Percentiles rank a stretch among this genome's conserved stretches.
Evolutionary conservation across 23 tunicate genomes (phyloP).

Genomic region (Corella eumyota): DNA sequence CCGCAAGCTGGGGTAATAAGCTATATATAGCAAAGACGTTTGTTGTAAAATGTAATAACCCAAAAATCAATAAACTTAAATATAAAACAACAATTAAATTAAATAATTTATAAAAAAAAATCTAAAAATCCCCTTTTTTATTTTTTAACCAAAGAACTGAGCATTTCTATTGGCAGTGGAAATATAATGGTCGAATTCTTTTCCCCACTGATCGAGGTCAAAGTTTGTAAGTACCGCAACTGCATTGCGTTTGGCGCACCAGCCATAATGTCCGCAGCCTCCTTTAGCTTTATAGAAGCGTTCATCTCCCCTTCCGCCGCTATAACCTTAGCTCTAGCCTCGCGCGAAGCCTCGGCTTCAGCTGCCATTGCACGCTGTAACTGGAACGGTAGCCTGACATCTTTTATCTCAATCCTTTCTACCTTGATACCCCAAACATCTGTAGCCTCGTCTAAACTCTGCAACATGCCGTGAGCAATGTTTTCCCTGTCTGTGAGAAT

Average conservation of each 20-base stretch:
- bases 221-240: conserved; percentile 76
- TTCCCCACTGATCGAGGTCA: conserved; percentile 82
- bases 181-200: conserved; percentile 91
- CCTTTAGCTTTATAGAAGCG: conserved; percentile 79
- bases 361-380: conserved; percentile 98
- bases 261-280: conserved; percentile 85
- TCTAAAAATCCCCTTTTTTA: background rate
- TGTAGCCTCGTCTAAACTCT: conserved; percentile 55
- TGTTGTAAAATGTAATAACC: no score
- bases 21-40: no score
- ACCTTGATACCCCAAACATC: conserved; percentile 96
- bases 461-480: conserved; percentile 63
- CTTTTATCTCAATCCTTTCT: conserved; percentile 84
- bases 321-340: conserved; percentile 95
- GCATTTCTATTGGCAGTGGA: conserved; percentile 83
- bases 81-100: no score
- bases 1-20: no score
- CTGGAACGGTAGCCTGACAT: conserved; percentile 72
- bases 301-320: conserved; percentile 98
- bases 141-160: conserved; percentile 9
- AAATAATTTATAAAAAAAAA: no score
- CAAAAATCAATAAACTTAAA: no score
- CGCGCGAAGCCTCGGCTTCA: conserved; percentile 93
- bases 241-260: conserved; percentile 90
- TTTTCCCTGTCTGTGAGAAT: conserved; percentile 77